Conservation (phyloP, 2,113 vertebrate species). For the Plotosus lineatus region DNA sequence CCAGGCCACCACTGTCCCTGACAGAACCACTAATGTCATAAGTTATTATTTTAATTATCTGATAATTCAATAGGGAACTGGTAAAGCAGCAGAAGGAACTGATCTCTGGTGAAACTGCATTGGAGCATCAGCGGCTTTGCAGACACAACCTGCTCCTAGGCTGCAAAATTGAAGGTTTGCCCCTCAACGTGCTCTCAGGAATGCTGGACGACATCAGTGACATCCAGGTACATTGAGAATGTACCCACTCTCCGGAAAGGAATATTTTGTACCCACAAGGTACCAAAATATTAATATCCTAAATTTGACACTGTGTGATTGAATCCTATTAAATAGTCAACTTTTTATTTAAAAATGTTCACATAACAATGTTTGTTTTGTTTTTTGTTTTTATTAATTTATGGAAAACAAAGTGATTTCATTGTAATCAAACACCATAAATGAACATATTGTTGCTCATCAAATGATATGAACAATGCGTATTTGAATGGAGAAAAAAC, state of each 20-base stretch:
- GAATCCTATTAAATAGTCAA: no score
- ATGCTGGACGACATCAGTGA: conserved; percentile 85
- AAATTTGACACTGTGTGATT: neutral
- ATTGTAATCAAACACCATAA: no score
- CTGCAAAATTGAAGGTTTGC: conserved; percentile 84
- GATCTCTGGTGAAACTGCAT: conserved; percentile 69
- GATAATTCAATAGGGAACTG: conserved; percentile 66
- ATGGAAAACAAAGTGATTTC: no score
- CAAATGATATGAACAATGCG: no score
- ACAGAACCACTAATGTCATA: no score
- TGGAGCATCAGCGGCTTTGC: conserved; percentile 82
- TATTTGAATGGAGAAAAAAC: no score
- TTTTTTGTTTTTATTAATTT: no score
- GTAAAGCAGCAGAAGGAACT: conserved; percentile 79
- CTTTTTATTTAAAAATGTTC: no score
- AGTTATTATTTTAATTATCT: neutral
- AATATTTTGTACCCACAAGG: neutral
- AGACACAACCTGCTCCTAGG: conserved; percentile 85
- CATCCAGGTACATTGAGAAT: conserved; percentile 73
- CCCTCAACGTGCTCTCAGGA: conserved; percentile 76
- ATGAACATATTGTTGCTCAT: no score
- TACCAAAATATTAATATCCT: no score
- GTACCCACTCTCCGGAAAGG: neutral
- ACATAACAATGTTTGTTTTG: no score
- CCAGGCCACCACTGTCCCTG: no score